Percentiles rank a stretch among this genome's conserved stretches.
Evolutionary conservation across 2,797 vertebrate genomes (phyloP).

Genomic region (Phalloptychus januarius): DNA sequence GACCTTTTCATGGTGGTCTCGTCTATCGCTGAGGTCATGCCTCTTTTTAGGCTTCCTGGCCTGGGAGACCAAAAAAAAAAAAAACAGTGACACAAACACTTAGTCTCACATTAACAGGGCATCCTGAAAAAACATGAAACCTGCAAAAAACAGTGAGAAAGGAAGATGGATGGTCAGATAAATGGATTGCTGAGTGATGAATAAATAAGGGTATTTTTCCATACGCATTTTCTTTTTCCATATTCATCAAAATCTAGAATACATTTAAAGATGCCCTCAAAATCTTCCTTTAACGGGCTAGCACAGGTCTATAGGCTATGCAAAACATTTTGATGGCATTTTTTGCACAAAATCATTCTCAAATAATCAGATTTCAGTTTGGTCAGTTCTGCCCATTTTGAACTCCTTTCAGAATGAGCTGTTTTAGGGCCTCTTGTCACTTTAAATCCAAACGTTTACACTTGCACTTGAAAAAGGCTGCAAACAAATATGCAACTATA

Average conservation of each 20-base stretch:
- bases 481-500: too few relatives aligned
- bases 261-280: not conserved
- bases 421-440: too few relatives aligned
- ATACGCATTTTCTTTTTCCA: not conserved
- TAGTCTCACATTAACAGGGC: not conserved
- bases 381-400: too few relatives aligned
- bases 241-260: not conserved
- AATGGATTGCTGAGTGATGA: not conserved
- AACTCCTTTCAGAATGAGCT: too few relatives aligned
- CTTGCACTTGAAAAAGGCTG: too few relatives aligned
- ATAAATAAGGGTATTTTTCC: not conserved
- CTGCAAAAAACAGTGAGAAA: not conserved
- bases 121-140: not conserved
- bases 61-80: constrained; percentile 62
- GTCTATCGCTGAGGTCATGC: constrained; percentile 79
- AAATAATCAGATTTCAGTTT: too few relatives aligned
- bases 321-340: too few relatives aligned
- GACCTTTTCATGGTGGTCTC: constrained; percentile 88
- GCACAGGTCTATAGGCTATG: too few relatives aligned
- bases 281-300: too few relatives aligned
- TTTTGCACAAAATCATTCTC: too few relatives aligned
- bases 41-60: constrained; percentile 89
- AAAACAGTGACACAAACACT: constrained; percentile 1
- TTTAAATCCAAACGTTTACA: too few relatives aligned
- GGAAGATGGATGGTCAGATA: not conserved